A percentile compares a stretch with the other conserved stretches of the same genome.
Conservation (phyloP, 2,113 vertebrate species). For the Ochotona princeps region DNA sequence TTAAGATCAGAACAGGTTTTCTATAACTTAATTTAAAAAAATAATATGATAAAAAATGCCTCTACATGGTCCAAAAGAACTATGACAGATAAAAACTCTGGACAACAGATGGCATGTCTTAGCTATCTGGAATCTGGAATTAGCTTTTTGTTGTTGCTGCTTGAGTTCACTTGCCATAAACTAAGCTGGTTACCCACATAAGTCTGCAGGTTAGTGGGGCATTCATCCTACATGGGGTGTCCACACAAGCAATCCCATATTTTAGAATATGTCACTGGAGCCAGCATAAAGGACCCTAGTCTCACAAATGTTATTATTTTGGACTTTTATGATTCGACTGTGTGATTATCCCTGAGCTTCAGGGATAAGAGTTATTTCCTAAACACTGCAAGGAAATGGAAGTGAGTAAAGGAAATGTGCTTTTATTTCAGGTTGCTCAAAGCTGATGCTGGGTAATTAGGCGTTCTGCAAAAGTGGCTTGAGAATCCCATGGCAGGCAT, state of each 20-base stretch:
- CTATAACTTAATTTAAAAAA: background rate
- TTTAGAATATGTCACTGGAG: background rate
- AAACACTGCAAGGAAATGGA: background rate
- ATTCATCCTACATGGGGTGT: background rate
- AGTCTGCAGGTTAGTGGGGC: background rate
- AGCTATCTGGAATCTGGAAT: background rate
- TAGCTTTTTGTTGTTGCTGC: background rate
- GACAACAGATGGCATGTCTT: background rate
- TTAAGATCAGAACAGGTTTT: background rate
- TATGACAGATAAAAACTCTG: background rate
- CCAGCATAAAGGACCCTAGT: background rate
- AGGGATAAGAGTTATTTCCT: background rate
- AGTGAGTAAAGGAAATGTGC: background rate
- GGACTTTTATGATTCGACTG: background rate
- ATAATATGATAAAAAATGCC: background rate
- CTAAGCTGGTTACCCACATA: background rate
- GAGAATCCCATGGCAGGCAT: background rate
- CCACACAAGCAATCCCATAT: background rate
- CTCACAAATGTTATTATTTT: background rate
- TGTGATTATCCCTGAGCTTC: background rate
- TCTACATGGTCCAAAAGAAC: background rate
- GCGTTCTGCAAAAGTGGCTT: background rate
- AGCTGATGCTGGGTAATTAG: background rate
- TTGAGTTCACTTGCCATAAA: background rate
- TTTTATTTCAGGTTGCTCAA: slow-evolving; percentile 26